Base-by-base conservation (phyloP, 2,888 invertebrate species). In the Mystacides longicornis region DNA sequence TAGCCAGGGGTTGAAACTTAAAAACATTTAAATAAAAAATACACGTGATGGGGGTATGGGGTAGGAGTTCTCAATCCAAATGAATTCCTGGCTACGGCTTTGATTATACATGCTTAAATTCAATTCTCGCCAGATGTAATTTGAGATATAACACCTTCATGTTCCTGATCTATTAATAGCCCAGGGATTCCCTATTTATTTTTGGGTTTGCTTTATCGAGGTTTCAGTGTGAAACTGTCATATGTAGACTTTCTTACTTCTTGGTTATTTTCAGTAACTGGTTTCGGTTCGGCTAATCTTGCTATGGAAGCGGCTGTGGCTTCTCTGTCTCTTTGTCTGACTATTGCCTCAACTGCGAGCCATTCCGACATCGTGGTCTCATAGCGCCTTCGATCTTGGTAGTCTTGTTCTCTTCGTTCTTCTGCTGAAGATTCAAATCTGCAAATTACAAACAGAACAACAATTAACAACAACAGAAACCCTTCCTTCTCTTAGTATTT, bases 291-390 rank as follows among this genome's bases (percentile, higher is more conserved):
- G 18, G 86, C 88, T n/a, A 92, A 75, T 66, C 92, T 86, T 4
- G 92, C 92, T 51, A 92, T 83, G 42, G 91, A 92, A 9, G 86
- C 86, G 0, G 91, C 92, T 58, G 90, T 89, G 45, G 84, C 86
- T 68, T 91, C 91, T 59, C 86, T 84, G 64, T 93, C 92, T 5
- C 84, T 72, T 67, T 91, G 89, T 49, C 84, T 73, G 0, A 95
- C 92, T 60, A 95, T 93, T 0, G 93, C 93, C 67, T 97, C 96
- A 1, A 95, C 92, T 0, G 93, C 93, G 57, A 93, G 70, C 96
- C 96, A 96, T 69, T 95, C 94, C 0, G 93, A 92, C 89, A 95
- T 92, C 1, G 89, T 89, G 4, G 87, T 87, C 70, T 95, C 93
- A 65, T 93, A 94, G 57, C 84, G 82, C 45, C 87, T 85, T 57